Conservation (phyloP, 2,113 vertebrate genomes). For the Alligator sinensis region DNA sequence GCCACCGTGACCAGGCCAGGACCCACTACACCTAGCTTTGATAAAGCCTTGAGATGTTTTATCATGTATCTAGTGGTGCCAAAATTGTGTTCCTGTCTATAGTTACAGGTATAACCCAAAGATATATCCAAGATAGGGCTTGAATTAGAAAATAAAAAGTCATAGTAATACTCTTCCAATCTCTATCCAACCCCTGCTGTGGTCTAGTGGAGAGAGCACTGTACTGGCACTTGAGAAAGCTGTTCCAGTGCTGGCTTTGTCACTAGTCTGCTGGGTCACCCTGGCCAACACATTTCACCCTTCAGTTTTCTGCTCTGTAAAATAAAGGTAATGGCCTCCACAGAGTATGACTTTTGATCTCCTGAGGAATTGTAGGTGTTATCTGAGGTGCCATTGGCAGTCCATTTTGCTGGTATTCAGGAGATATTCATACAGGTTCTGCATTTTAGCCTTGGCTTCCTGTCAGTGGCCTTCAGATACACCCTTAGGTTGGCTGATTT, state of each 20-base stretch:
- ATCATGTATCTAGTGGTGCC: not conserved
- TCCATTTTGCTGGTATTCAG: not conserved
- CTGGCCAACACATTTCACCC: not conserved
- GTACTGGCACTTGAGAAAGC: not conserved
- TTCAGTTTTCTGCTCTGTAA: slow-evolving; percentile 26
- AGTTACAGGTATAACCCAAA: not conserved
- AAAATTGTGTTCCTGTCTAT: not conserved
- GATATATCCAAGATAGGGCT: not conserved
- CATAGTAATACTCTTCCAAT: not conserved
- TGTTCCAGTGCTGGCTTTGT: not conserved
- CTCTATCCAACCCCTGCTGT: not conserved
- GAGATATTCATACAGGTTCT: not conserved
- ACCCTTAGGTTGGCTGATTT: slow-evolving; percentile 14
- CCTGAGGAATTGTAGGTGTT: too few relatives aligned
- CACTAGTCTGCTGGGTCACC: not conserved
- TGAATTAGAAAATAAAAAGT: not conserved
- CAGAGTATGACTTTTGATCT: too few relatives aligned
- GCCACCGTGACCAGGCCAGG: too few relatives aligned
- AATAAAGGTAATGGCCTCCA: not conserved
- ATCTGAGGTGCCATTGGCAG: not conserved
- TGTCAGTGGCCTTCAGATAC: slow-evolving; percentile 23
- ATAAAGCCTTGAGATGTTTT: not conserved
- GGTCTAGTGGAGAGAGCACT: not conserved
- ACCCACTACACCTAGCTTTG: too few relatives aligned
- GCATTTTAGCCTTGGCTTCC: slow-evolving; percentile 22